These are phyloP conservation scores for Mythimna impura DNA, from an alignment of 2,888 invertebrate species.

Conservation along the genomic window DNA sequence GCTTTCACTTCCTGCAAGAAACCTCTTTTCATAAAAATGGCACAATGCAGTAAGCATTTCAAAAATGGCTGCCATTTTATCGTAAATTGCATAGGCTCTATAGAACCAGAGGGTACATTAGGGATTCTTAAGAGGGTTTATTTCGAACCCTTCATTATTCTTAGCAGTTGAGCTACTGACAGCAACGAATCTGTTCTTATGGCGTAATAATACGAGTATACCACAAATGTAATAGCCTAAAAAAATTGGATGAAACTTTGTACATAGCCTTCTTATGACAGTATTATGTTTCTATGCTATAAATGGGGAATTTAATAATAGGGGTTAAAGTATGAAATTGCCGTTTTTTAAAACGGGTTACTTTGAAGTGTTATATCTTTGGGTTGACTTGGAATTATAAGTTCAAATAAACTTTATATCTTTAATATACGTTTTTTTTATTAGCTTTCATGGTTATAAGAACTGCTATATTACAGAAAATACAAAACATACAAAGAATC, in stretches of 20 bases:
- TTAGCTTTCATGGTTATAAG: too few relatives aligned
- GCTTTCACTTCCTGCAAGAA: not conserved
- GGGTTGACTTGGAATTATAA: too few relatives aligned
- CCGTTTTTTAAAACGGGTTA: too few relatives aligned
- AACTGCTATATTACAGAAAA: too few relatives aligned
- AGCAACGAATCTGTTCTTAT: not conserved
- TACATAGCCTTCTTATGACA: too few relatives aligned
- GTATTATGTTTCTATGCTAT: too few relatives aligned
- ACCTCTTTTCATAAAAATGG: slow-evolving; percentile 15
- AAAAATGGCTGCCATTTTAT: slow-evolving; percentile 29
- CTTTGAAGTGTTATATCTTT: too few relatives aligned
- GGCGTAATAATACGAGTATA: not conserved
- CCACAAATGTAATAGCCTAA: not conserved
- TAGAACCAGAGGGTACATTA: slow-evolving; percentile 31
- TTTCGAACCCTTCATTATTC: slow-evolving; percentile 24
- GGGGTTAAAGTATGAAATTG: too few relatives aligned
- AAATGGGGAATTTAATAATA: too few relatives aligned
- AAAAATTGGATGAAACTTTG: not conserved
- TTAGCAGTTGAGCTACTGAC: not conserved
- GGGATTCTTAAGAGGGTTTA: slow-evolving; percentile 28
- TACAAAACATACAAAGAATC: too few relatives aligned
- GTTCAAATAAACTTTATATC: too few relatives aligned
- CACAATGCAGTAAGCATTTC: slow-evolving; percentile 25
- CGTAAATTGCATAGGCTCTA: slow-evolving; percentile 41
- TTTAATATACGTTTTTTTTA: too few relatives aligned